Percentiles rank a stretch among this genome's conserved stretches.
Evolutionary conservation across 23 tunicate species (phyloP).

Genomic region (Phallusia fumigata): DNA sequence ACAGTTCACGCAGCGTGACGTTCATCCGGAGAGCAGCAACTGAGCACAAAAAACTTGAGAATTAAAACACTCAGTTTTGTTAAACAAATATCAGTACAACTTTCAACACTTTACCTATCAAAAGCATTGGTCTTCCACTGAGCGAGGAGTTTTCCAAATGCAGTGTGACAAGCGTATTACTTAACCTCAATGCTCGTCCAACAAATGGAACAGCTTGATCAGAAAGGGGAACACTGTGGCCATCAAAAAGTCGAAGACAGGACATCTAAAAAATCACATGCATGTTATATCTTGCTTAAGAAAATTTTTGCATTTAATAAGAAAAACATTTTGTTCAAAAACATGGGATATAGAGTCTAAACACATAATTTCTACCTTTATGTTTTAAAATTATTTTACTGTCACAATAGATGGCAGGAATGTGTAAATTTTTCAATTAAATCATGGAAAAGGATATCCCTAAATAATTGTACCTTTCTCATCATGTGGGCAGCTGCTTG

Average conservation of each 20-base stretch:
- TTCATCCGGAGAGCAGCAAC: constrained; percentile 88
- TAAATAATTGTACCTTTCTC: constrained; percentile 78
- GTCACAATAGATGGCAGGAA: too few relatives aligned
- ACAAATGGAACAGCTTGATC: constrained; percentile 83
- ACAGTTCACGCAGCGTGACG: constrained; percentile 74
- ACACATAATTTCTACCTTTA: too few relatives aligned
- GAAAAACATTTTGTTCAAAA: too few relatives aligned
- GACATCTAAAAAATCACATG: constrained; percentile 95
- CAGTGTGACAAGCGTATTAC: constrained; percentile 74
- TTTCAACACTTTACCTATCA: constrained; percentile 29
- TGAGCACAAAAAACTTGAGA: neutral
- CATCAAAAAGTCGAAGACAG: constrained; percentile 81
- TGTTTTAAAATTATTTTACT: too few relatives aligned
- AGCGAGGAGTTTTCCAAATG: constrained; percentile 81
- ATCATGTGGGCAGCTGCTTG: constrained; percentile 98
- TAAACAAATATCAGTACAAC: too few relatives aligned
- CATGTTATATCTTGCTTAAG: too few relatives aligned
- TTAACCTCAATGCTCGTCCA: constrained; percentile 74
- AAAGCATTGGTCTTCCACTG: constrained; percentile 78
- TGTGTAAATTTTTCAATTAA: too few relatives aligned
- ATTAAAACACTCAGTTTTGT: neutral
- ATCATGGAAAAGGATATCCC: too few relatives aligned
- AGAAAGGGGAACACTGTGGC: constrained; percentile 88
- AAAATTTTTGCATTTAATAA: too few relatives aligned
- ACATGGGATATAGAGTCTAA: too few relatives aligned